A percentile compares a stretch with the other conserved stretches of the same genome.
These are phyloP conservation scores for Sitta carolinensis DNA, from an alignment of 2,797 vertebrate genomes.

Conservation along the genomic window DNA sequence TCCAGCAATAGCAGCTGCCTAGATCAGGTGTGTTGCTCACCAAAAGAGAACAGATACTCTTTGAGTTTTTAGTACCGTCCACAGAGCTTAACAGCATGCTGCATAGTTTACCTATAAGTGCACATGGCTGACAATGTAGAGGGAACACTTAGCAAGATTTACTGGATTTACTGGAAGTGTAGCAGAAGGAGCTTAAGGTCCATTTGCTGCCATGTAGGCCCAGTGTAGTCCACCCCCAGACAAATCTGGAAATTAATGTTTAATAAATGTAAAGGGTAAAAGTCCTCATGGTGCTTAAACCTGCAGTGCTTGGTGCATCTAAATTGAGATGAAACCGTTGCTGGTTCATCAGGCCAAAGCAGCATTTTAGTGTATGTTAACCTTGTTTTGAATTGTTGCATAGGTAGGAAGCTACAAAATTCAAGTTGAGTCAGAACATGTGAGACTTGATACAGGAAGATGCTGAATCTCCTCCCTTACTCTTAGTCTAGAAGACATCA, in stretches of 20 bases:
- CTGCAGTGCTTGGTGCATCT: not conserved
- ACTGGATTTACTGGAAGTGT: not conserved
- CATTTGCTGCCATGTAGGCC: not conserved
- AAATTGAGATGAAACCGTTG: not conserved
- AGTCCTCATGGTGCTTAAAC: not conserved
- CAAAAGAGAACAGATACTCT: not conserved
- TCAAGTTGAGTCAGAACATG: not conserved
- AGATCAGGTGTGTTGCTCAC: not conserved
- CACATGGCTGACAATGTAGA: fast-evolving
- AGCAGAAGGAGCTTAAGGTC: not conserved
- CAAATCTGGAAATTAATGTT: not conserved
- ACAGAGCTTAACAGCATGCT: not conserved
- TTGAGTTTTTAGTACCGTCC: not conserved
- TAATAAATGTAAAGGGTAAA: not conserved
- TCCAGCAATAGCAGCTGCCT: not conserved
- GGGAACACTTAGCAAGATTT: not conserved
- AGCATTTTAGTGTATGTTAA: not conserved
- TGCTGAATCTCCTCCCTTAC: not conserved
- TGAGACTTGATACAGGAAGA: fast-evolving
- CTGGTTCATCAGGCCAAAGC: not conserved
- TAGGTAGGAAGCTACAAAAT: not conserved
- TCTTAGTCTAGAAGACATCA: not conserved
- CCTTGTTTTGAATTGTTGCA: not conserved
- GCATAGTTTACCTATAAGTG: not conserved
- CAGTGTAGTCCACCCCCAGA: not conserved